Conservation (phyloP, 2,797 vertebrate genomes). For the Dermochelys coriacea region DNA sequence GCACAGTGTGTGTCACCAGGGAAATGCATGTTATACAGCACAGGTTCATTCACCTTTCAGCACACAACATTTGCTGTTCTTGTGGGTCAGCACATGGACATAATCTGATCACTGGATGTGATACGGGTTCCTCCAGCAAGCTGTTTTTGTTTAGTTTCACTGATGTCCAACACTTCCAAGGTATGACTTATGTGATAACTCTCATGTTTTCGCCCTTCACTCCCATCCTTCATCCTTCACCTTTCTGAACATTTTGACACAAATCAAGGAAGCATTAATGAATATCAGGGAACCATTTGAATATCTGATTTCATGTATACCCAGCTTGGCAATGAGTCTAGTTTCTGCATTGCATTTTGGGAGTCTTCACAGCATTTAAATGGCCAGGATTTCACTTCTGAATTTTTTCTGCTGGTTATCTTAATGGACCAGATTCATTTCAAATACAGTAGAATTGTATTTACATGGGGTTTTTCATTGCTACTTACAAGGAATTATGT, state of each 20-base stretch:
- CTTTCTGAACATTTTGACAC: background rate
- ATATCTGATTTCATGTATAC: background rate
- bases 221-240: conserved; percentile 4
- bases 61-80: fast-evolving
- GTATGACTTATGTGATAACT: background rate
- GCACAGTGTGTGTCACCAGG: fast-evolving
- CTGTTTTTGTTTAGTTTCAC: background rate
- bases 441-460: background rate
- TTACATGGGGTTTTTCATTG: background rate
- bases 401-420: conserved; percentile 23
- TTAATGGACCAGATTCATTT: conserved; percentile 14
- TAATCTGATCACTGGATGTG: fast-evolving
- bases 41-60: fast-evolving
- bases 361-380: background rate
- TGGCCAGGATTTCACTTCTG: background rate
- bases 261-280: conserved; percentile 20
- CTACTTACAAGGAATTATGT: background rate
- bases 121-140: fast-evolving
- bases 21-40: fast-evolving
- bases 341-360: background rate
- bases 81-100: fast-evolving
- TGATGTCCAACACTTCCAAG: background rate
- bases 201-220: background rate
- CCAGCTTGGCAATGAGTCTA: background rate
- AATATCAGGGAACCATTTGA: background rate